Conservation (phyloP, 2,888 invertebrate genomes). For the Eilema depressum region DNA sequence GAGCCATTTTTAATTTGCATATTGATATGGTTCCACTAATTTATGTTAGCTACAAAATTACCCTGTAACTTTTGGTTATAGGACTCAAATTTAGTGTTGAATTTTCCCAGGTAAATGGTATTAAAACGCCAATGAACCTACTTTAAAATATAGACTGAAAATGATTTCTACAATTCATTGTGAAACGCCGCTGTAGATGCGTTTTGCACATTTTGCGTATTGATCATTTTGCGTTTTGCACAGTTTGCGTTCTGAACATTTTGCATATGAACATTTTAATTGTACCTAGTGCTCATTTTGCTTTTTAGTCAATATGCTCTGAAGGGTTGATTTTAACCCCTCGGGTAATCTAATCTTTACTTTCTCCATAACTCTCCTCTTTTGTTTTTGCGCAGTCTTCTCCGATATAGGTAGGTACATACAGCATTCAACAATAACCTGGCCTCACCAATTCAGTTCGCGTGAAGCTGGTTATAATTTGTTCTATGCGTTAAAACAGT, state of each 20-base stretch:
- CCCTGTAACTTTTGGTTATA: conserved; percentile 19
- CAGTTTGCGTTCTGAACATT: too few relatives aligned
- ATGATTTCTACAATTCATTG: background rate
- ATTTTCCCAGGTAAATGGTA: background rate
- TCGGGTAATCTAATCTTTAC: background rate
- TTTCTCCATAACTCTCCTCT: background rate
- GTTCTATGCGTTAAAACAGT: background rate
- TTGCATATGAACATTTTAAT: too few relatives aligned
- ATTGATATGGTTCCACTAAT: conserved; percentile 8
- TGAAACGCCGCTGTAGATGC: too few relatives aligned
- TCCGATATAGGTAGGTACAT: background rate
- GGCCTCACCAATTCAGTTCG: background rate
- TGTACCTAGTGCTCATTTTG: too few relatives aligned
- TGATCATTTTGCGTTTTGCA: too few relatives aligned
- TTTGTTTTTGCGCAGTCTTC: background rate
- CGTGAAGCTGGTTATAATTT: background rate
- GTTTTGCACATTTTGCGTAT: too few relatives aligned
- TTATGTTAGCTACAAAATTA: conserved; percentile 17
- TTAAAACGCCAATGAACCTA: background rate
- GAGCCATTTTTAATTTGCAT: background rate
- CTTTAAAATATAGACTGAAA: background rate
- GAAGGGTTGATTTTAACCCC: background rate
- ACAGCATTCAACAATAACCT: background rate
- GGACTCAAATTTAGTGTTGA: background rate
- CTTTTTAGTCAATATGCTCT: too few relatives aligned